These are phyloP conservation scores for Vesta saturnalis DNA, from an alignment of 2,888 invertebrate species.

Conservation along the genomic window DNA sequence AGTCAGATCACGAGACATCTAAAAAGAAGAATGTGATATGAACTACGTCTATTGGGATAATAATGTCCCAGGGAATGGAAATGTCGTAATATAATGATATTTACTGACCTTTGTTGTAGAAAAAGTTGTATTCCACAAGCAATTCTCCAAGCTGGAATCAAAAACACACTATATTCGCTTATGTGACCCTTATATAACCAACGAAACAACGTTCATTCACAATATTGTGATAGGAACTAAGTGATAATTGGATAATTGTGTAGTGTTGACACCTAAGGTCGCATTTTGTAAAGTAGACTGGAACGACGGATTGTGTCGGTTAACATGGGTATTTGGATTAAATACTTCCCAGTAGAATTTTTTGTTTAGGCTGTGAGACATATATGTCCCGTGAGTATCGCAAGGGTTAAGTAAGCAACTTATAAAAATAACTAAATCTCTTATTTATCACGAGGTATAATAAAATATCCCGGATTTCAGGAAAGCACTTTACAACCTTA, in stretches of 20 bases:
- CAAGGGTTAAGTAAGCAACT: not conserved
- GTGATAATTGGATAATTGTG: not conserved
- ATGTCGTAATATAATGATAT: too few relatives aligned
- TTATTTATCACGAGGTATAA: too few relatives aligned
- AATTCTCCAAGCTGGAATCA: not conserved
- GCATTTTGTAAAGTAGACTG: not conserved
- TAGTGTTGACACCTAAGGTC: not conserved
- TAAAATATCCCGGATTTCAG: too few relatives aligned
- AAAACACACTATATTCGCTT: not conserved
- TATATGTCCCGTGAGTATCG: not conserved
- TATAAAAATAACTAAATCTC: too few relatives aligned
- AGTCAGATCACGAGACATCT: not conserved
- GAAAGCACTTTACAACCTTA: too few relatives aligned
- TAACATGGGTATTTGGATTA: too few relatives aligned
- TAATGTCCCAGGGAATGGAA: too few relatives aligned
- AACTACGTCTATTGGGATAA: too few relatives aligned
- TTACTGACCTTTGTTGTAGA: not conserved
- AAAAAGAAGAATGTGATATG: not conserved
- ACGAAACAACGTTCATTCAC: not conserved
- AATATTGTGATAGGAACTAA: not conserved
- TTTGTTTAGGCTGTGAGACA: not conserved
- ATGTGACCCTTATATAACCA: not conserved
- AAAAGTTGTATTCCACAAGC: not conserved
- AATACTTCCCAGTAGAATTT: too few relatives aligned
- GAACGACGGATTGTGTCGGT: not conserved